A percentile compares a stretch with the other conserved stretches of the same genome.
Conservation (phyloP, 2,113 vertebrate genomes). For the Bujurquina vittata region DNA sequence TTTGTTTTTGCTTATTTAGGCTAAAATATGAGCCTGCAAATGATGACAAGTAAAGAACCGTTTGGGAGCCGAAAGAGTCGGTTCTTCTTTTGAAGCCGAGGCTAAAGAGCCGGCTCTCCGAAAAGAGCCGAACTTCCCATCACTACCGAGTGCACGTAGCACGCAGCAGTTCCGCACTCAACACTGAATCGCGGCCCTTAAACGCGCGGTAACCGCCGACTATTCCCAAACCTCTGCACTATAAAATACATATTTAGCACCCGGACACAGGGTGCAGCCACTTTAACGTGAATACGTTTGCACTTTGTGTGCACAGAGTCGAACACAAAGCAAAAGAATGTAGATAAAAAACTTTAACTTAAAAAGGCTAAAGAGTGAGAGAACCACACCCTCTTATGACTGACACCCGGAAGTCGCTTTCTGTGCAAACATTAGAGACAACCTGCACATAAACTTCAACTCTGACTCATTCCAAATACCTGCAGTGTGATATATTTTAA, state of each 20-base stretch:
- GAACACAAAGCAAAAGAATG: no score
- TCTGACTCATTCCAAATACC: neutral
- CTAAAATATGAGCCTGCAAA: no score
- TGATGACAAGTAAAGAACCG: no score
- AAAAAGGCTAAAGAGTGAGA: neutral
- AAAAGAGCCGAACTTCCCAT: no score
- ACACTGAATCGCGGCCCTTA: neutral
- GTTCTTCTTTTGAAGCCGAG: no score
- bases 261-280: neutral
- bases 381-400: constrained; percentile 43
- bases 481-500: neutral
- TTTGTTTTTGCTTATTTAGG: no score
- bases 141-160: neutral
- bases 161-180: no score
- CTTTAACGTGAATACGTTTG: no score
- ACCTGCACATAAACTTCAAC: neutral
- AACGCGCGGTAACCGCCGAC: neutral
- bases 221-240: no score
- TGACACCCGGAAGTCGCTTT: constrained; percentile 40
- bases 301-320: no score
- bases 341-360: neutral
- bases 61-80: no score
- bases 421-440: neutral
- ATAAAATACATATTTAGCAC: fast-evolving
- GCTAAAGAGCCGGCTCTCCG: no score